Evolutionary conservation across 1,140 invertebrate genomes (phyloP).

Genomic region (Drosophila nebulosa): DNA sequence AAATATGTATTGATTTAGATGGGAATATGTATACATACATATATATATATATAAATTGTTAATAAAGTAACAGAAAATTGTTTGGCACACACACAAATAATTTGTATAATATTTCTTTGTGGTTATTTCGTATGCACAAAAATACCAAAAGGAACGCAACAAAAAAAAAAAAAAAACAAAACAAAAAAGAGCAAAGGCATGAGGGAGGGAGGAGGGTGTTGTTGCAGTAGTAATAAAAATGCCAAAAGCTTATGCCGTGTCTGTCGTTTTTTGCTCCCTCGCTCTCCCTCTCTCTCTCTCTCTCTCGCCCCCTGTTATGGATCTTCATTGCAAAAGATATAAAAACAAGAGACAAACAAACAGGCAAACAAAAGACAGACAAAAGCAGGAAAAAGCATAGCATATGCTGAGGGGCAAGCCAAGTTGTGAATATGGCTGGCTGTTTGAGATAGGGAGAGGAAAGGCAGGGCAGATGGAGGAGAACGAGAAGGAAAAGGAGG

Average conservation of each 20-base stretch:
- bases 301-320: neutral
- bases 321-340: conserved; percentile 42
- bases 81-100: neutral
- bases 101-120: neutral
- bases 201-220: neutral
- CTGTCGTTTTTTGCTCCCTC: neutral
- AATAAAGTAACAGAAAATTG: conserved; percentile 1
- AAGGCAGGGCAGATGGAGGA: neutral
- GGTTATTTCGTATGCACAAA: neutral
- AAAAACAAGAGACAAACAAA: conserved; percentile 40
- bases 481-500: too few species aligned
- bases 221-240: conserved; percentile 47
- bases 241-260: conserved; percentile 35
- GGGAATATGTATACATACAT: neutral
- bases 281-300: neutral
- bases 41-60: too few species aligned
- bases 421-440: neutral
- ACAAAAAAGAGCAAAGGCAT: neutral
- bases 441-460: neutral
- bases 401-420: neutral
- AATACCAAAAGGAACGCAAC: neutral
- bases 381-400: conserved; percentile 28
- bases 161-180: neutral
- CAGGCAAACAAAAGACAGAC: conserved; percentile 32
- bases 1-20: neutral